Base-by-base conservation (phyloP, 2,797 vertebrate species). In the Nothura maculosa region DNA sequence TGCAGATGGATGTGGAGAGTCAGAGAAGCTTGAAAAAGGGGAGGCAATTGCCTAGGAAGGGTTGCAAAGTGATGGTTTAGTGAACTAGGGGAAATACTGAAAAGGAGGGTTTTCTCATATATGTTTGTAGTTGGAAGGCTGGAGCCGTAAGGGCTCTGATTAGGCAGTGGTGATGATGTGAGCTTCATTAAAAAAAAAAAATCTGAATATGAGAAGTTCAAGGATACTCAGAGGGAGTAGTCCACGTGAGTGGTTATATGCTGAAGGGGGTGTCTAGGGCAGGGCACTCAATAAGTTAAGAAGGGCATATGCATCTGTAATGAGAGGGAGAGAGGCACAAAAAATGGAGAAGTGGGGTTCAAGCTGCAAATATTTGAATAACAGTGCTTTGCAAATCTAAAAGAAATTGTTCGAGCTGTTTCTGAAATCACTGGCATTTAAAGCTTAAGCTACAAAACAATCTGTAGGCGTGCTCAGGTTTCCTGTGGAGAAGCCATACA, bases 291-390 rank as follows among this genome's bases (percentile, higher is more conserved):
- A 11, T 30, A 28, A 60, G 18, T 22, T 61, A 55, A 34, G 32
- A 6, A 19, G 5, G 3, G 12, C 22, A 69, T 5, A 8, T 55
- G 32, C 12, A 10, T 2, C 4, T 11, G 9, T 24, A 24, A 7
- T 2, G 3, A 6, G 10, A 47, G 34, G 19, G 15, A 1, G 1
- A 4, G 10, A 48, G 24, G 3, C 10, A 12, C 3, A 52, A 9
- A 36, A 27, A 85, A 88, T 67, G 19, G 21, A 16, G 0, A 72
- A 78, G 3, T 9, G 32, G 63, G 38, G 64, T 48, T 74, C 13
- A 18, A 5, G 67, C 93, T 85, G 10, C 11, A n/a, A 28, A 20
- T 21, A 36, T 61, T 45, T 76, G 17, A 57, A 10, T 43, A 32
- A 5, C 10, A 36, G 48, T 22, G 13, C 20, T 10, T 69, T 83